phyloP scores from a whole-genome alignment of 2,113 vertebrate genomes.

The human (Homo sapiens) region DNA sequence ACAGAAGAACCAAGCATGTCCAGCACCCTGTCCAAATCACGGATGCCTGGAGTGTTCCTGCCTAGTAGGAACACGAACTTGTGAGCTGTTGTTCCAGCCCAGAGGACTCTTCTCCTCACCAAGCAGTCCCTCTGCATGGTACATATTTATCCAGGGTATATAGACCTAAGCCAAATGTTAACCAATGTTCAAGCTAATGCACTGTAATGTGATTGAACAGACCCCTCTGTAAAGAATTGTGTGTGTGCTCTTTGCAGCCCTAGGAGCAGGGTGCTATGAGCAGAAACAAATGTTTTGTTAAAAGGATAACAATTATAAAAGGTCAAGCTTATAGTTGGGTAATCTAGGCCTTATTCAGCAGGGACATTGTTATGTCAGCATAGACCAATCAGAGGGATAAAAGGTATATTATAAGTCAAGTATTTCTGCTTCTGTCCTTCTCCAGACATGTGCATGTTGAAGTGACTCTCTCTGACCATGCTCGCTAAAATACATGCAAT shows the following conservation, averaged over 20 bases:
- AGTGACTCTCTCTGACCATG: neutral
- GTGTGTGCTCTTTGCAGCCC: slow-evolving; percentile 44
- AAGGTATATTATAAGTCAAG: neutral
- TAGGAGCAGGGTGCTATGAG: slow-evolving; percentile 30
- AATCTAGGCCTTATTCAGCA: slow-evolving; percentile 10
- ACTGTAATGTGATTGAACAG: slow-evolving; percentile 17
- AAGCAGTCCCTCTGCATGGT: neutral
- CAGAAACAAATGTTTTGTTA: slow-evolving; percentile 49
- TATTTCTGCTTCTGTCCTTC: slow-evolving; percentile 24
- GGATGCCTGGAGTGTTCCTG: neutral
- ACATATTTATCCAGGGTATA: neutral
- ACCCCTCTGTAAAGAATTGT: slow-evolving; percentile 49
- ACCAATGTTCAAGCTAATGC: slow-evolving; percentile 62
- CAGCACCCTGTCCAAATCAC: neutral
- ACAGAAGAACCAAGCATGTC: neutral
- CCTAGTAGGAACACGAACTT: neutral
- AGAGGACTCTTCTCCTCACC: slow-evolving; percentile 53
- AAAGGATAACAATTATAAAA: slow-evolving; percentile 54
- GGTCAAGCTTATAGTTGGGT: neutral
- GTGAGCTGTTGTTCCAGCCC: slow-evolving; percentile 16
- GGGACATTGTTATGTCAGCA: neutral
- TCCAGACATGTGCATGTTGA: neutral
- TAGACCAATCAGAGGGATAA: slow-evolving; percentile 32
- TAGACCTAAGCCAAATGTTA: slow-evolving; percentile 67
- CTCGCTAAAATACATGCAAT: neutral